A percentile compares a stretch with the other conserved stretches of the same genome.
phyloP scores from a whole-genome alignment of 2,888 invertebrate species.

The Pecten maximus region DNA sequence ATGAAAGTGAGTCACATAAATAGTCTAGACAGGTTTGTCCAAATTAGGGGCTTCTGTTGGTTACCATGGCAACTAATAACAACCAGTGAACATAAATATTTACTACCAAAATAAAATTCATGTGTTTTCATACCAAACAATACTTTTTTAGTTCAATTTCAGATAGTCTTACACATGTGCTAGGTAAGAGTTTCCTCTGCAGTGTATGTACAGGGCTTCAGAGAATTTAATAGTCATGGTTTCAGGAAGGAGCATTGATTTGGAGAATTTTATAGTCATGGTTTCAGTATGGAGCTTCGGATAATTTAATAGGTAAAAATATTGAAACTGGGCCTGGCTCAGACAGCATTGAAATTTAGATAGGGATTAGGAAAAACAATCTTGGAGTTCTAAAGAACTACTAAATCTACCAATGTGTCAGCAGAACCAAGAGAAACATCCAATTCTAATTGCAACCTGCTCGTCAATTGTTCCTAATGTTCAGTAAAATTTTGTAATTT shows the following conservation, averaged over 20 bases:
- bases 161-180: not conserved
- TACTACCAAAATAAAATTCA: too few species aligned
- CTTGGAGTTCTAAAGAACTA: not conserved
- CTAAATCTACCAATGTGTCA: conserved; percentile 2
- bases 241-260: too few species aligned
- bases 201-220: too few species aligned
- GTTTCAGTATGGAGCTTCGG: not conserved
- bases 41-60: too few species aligned
- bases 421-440: not conserved
- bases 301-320: not conserved
- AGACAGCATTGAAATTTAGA: not conserved
- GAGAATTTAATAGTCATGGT: too few species aligned
- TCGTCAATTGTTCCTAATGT: conserved; percentile 20
- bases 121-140: not conserved
- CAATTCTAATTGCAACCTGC: not conserved
- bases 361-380: not conserved
- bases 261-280: not conserved
- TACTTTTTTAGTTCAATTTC: not conserved
- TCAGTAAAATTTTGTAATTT: not conserved
- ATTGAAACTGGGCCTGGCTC: not conserved
- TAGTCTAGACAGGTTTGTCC: too few species aligned
- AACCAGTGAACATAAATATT: too few species aligned
- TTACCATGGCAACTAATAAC: too few species aligned
- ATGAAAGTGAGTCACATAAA: too few species aligned
- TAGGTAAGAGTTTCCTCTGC: too few species aligned